Evolutionary conservation across 2,888 invertebrate species (phyloP).

Genomic region (Lasioglossum vierecki): DNA sequence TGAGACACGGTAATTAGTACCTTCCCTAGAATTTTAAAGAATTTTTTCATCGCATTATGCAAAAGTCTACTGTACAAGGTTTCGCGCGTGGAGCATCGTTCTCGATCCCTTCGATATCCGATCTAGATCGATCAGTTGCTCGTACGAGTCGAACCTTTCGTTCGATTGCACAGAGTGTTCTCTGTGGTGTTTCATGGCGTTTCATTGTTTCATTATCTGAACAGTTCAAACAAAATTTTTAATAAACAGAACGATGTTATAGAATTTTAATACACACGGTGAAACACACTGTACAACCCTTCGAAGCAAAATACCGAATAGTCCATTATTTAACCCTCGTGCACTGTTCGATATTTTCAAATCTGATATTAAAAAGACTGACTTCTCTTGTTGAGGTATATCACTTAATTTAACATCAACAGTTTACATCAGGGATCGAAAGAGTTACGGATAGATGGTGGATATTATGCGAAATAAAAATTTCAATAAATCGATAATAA

Average conservation of each 20-base stretch:
- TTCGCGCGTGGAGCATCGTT: slow-evolving; percentile 43
- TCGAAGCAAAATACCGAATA: not conserved
- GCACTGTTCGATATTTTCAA: not conserved
- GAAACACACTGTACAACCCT: not conserved
- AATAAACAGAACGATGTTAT: not conserved
- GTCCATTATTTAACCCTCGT: not conserved
- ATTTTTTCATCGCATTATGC: no score
- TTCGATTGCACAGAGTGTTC: not conserved
- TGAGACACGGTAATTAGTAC: no score
- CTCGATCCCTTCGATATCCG: slow-evolving; percentile 32
- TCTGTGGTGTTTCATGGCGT: not conserved
- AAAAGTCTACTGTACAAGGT: slow-evolving; percentile 10
- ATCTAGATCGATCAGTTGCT: slow-evolving; percentile 4
- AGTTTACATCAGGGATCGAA: slow-evolving; percentile 2
- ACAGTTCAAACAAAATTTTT: not conserved
- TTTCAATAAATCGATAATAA: not conserved
- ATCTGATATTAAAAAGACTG: not conserved
- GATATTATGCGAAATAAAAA: not conserved
- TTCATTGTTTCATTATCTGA: no score
- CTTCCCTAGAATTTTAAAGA: no score
- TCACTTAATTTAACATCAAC: not conserved
- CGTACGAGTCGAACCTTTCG: not conserved
- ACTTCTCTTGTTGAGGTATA: not conserved
- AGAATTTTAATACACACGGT: not conserved
- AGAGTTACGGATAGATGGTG: not conserved